A percentile compares a stretch with the other conserved stretches of the same genome.
Evolutionary conservation across 2,113 vertebrate species (phyloP).

Genomic region (Mus spicilegus): DNA sequence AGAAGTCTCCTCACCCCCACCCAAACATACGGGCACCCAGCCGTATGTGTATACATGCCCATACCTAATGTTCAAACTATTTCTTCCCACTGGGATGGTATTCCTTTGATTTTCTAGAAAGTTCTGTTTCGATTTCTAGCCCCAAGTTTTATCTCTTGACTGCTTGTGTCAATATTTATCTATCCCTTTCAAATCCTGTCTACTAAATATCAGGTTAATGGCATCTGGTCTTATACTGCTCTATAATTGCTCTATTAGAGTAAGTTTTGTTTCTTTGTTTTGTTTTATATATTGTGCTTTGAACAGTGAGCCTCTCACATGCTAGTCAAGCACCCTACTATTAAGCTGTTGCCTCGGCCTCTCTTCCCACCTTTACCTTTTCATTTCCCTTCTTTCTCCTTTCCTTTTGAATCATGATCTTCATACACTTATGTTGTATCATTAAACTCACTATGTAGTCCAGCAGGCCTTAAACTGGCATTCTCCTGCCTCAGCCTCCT

Average conservation of each 20-base stretch:
- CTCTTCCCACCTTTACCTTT: background rate
- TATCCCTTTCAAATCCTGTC: background rate
- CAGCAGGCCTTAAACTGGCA: background rate
- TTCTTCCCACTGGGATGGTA: background rate
- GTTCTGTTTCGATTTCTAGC: background rate
- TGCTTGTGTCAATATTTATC: background rate
- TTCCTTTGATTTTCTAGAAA: conserved; percentile 17
- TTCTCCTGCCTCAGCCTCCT: background rate
- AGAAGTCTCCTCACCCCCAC: background rate
- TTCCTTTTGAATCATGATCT: background rate
- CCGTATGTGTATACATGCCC: background rate
- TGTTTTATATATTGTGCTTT: background rate
- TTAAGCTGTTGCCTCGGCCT: background rate
- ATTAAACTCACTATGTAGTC: background rate
- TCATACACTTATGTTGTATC: background rate
- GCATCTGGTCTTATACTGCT: background rate
- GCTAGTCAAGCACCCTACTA: too few relatives aligned
- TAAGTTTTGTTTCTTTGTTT: background rate
- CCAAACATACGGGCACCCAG: background rate
- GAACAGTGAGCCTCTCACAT: background rate
- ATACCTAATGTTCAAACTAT: background rate
- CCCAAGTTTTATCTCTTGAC: background rate
- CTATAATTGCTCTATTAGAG: background rate
- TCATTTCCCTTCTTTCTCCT: background rate
- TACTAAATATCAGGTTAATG: background rate